Conservation (phyloP, 2,888 invertebrate species). For the Tinea trinotella region DNA sequence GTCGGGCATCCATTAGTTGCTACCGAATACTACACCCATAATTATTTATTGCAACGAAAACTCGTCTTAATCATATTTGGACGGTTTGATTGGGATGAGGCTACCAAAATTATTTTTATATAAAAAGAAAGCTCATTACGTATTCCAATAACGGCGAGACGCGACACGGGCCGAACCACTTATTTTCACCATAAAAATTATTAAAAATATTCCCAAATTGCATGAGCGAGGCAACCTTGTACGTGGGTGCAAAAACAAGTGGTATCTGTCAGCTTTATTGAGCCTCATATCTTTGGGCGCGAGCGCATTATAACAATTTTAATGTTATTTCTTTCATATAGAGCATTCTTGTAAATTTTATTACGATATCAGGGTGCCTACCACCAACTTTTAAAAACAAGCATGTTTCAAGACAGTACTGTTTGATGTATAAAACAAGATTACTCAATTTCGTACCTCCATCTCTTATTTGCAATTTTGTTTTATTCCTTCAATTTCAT, state of each 20-base stretch:
- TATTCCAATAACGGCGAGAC: conserved; percentile 42
- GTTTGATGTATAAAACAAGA: too few relatives aligned
- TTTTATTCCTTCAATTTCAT: too few relatives aligned
- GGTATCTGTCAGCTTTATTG: conserved; percentile 5
- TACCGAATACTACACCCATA: neutral
- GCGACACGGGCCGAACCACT: conserved; percentile 23
- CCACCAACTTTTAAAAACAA: too few relatives aligned
- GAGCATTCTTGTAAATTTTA: neutral
- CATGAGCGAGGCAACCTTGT: conserved; percentile 7
- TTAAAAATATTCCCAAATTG: conserved; percentile 26
- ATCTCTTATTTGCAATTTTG: too few relatives aligned
- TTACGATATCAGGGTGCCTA: too few relatives aligned
- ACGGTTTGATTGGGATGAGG: conserved; percentile 40
- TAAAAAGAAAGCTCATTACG: conserved; percentile 45
- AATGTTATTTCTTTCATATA: neutral
- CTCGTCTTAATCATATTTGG: conserved; percentile 42
- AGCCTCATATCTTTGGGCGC: neutral
- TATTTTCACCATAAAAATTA: conserved; percentile 34
- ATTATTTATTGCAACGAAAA: conserved; percentile 2
- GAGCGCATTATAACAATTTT: neutral
- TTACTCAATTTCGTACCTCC: too few relatives aligned
- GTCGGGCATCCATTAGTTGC: neutral
- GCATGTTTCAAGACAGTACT: too few relatives aligned
- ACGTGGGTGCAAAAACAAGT: conserved; percentile 12
- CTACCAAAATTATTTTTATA: conserved; percentile 40